Evolutionary conservation across 1,140 invertebrate species (phyloP), one percentile per base, ranked within the genome.

Genomic region (Cherax destructor): DNA sequence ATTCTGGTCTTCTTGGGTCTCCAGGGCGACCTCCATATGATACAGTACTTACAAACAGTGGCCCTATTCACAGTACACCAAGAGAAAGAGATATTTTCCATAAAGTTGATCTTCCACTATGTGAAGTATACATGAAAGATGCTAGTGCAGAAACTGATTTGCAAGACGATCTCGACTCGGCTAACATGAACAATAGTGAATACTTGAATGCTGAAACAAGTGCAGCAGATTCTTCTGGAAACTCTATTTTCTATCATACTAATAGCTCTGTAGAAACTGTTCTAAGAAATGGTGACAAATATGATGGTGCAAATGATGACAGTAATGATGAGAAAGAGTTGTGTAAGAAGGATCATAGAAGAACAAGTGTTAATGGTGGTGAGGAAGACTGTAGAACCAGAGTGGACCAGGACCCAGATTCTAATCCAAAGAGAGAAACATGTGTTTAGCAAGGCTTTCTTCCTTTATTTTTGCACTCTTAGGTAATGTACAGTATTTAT

Each of bases 381-480:
- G 52, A 69, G 52, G 81, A 77, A 52, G 83, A 81, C 49, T 50
- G 49, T 47, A 30, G 50, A 47, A 30, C 30, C 52, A 87, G 21
- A 18, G 4, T 30, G 24, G 76, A 61, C 52, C n/a, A 47, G 50
- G 78, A 86, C 21, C 47, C 90, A 41, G 89, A 91, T 50, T 78
- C 89, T 24, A 91, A 84, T 76, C 78, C 90, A n/a, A 91, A 91
- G 90, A 72, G 84, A 76, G 90, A 91, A 47, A 91, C 90, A 11
- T 87, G 90, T 83, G 90, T 91, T n/a, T 91, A 87, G 79, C 30
- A 41, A 30, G 69, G 47, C 69, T 69, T 56, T 56, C 47, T 30
- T 47, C 30, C 30, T 41, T 41, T 41, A 21, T 41, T 41, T n/a
- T 50, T 24, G 50, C 30, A 10, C 7, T 59, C 52, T 59, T 50